A percentile compares a stretch with the other conserved stretches of the same genome.
phyloP scores from a whole-genome alignment of 2,888 invertebrate genomes.

The Ornithoptera priamus region DNA sequence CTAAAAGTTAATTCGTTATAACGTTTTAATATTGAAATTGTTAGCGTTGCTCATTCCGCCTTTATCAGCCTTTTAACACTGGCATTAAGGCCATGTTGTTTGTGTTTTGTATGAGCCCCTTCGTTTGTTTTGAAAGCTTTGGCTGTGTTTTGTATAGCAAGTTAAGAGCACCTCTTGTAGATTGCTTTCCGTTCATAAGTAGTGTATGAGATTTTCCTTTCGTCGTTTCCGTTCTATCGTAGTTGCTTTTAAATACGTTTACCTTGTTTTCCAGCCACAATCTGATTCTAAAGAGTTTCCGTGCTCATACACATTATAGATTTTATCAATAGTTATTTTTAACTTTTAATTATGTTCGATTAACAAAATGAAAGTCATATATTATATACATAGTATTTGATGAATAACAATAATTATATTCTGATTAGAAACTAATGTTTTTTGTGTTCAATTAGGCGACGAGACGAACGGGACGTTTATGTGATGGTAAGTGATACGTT shows the following conservation, averaged over 20 bases:
- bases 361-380: too few species aligned
- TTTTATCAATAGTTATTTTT: too few species aligned
- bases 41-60: too few species aligned
- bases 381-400: too few species aligned
- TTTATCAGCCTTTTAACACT: not conserved
- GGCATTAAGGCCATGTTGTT: constrained; percentile 34
- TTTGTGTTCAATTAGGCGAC: too few species aligned
- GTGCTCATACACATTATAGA: not conserved
- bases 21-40: too few species aligned
- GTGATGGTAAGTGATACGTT: too few species aligned
- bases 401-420: too few species aligned
- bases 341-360: too few species aligned
- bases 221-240: not conserved
- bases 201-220: constrained; percentile 23
- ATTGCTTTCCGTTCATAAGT: constrained; percentile 49
- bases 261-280: constrained; percentile 5
- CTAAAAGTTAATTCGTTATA: too few species aligned
- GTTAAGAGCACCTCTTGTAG: constrained; percentile 68
- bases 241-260: constrained; percentile 15
- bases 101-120: constrained; percentile 38
- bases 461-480: too few species aligned
- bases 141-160: constrained; percentile 62
- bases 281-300: not conserved
- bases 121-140: constrained; percentile 46
- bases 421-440: too few species aligned